Evolutionary conservation across 2,797 vertebrate genomes (phyloP).

Genomic region (Mycteria americana): DNA sequence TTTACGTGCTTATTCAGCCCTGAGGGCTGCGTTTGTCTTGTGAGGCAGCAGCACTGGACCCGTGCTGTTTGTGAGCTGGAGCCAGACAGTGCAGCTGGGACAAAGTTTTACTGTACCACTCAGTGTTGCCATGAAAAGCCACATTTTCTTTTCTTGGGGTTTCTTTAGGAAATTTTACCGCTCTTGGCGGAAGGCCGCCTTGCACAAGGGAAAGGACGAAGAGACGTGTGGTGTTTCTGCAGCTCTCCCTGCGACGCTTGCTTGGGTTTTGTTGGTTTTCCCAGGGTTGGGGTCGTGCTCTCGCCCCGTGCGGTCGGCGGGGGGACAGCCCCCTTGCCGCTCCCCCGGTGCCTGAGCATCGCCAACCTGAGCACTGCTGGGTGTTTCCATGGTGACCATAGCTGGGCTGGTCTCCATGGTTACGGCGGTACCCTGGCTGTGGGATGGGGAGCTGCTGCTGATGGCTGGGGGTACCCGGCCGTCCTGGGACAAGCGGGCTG

Average conservation of each 20-base stretch:
- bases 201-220: not conserved
- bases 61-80: not conserved
- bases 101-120: not conserved
- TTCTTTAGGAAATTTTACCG: not conserved
- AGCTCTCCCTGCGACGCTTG: not conserved
- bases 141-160: not conserved
- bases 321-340: not conserved
- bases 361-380: not conserved
- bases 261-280: not conserved
- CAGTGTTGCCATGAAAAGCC: not conserved
- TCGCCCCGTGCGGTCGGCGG: accelerated
- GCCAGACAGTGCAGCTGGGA: not conserved
- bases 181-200: accelerated
- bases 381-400: constrained; percentile 19
- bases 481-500: not conserved
- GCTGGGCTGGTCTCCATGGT: constrained; percentile 8
- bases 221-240: not conserved
- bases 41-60: not conserved
- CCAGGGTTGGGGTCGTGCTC: accelerated
- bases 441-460: not conserved
- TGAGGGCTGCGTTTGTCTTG: not conserved
- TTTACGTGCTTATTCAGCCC: not conserved
- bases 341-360: not conserved
- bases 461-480: not conserved
- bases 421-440: not conserved